A percentile compares a stretch with the other conserved stretches of the same genome.
Conservation (phyloP, 2,797 vertebrate genomes). For the Myiothlypis coronata region DNA sequence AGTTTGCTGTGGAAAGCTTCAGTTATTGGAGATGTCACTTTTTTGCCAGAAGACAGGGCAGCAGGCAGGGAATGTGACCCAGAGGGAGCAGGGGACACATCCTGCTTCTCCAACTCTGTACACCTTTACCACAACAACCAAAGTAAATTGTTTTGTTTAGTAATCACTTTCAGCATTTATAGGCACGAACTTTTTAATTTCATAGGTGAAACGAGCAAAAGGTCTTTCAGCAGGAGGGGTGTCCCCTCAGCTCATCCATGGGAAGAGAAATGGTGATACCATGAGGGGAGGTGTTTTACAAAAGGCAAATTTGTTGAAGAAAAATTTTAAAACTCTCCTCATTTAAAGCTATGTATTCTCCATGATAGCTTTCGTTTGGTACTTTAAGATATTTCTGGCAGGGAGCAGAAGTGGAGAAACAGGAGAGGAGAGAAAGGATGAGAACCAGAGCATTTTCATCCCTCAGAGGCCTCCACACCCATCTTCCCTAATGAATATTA, state of each 20-base stretch:
- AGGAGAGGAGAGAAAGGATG: neutral
- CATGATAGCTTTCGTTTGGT: neutral
- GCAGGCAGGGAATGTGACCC: neutral
- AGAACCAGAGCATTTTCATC: neutral
- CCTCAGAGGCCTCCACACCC: neutral
- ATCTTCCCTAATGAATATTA: neutral
- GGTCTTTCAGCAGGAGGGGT: neutral
- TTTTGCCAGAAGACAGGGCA: neutral
- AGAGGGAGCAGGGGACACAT: neutral
- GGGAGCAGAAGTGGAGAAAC: neutral
- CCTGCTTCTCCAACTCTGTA: neutral
- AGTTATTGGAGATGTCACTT: neutral
- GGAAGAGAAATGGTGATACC: neutral
- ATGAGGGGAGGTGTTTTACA: neutral
- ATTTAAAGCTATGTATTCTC: neutral
- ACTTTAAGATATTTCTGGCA: neutral
- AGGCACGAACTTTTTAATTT: neutral
- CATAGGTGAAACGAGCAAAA: neutral
- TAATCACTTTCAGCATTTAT: neutral
- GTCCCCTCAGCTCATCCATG: fast-evolving
- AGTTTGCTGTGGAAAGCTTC: neutral
- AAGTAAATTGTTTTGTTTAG: neutral
- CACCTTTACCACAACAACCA: fast-evolving
- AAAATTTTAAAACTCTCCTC: neutral
- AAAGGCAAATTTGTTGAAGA: neutral